These are phyloP conservation scores for Malthinus flaveolus DNA, from an alignment of 2,888 invertebrate genomes.

Conservation along the genomic window DNA sequence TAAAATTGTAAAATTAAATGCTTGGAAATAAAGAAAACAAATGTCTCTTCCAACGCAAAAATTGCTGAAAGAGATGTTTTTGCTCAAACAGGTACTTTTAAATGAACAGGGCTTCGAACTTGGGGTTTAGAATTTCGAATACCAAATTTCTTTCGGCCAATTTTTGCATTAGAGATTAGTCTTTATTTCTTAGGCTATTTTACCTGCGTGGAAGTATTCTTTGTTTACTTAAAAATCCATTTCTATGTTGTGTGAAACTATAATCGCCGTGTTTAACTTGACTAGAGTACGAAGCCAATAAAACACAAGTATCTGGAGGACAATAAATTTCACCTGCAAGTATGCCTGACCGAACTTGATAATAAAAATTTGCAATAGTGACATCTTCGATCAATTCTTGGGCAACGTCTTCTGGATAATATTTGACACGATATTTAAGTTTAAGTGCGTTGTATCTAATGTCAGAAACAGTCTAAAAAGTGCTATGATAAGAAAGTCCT, in stretches of 20 bases:
- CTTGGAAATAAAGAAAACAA: too few relatives aligned
- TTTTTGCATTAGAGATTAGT: too few relatives aligned
- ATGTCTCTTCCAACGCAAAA: too few relatives aligned
- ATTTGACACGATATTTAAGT: constrained; percentile 80
- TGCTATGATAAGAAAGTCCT: not conserved
- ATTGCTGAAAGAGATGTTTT: too few relatives aligned
- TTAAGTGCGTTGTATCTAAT: constrained; percentile 37
- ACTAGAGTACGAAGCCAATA: constrained; percentile 95
- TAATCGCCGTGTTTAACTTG: constrained; percentile 97
- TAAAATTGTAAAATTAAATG: constrained; percentile 36
- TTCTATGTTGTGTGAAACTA: constrained; percentile 75
- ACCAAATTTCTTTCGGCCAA: too few relatives aligned
- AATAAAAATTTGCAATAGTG: constrained; percentile 90
- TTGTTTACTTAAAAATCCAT: constrained; percentile 86
- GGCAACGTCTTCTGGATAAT: constrained; percentile 98
- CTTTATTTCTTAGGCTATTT: too few relatives aligned
- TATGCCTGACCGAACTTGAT: constrained; percentile 93
- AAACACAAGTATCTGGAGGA: constrained; percentile 96
- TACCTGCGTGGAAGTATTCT: constrained; percentile 86
- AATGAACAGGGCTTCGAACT: too few relatives aligned
- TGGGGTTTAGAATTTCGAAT: too few relatives aligned
- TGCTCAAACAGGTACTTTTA: too few relatives aligned
- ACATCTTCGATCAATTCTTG: constrained; percentile 99
- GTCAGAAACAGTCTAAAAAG: constrained; percentile 42
- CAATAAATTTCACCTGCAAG: constrained; percentile 97